These are phyloP conservation scores for Philhelius pedissequus DNA, from an alignment of 2,888 invertebrate species.

Conservation along the genomic window DNA sequence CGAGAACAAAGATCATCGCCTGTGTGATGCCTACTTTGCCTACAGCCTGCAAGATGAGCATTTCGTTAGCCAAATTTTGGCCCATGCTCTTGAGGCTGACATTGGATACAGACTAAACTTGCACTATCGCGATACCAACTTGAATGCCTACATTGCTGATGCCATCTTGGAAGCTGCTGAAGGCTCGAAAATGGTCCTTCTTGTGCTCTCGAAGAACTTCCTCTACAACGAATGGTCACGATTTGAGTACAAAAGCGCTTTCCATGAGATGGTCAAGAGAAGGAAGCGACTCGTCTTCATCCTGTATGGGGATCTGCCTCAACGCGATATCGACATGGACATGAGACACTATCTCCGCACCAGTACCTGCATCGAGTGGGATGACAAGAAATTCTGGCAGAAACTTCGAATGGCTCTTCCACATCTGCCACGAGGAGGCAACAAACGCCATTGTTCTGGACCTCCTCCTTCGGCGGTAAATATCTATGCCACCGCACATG, in stretches of 20 bases:
- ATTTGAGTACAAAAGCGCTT: constrained; percentile 95
- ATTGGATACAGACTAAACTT: constrained; percentile 92
- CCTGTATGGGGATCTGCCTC: constrained; percentile 92
- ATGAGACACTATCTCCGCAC: constrained; percentile 93
- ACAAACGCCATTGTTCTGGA: constrained; percentile 74
- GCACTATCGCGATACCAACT: constrained; percentile 94
- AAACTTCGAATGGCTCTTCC: constrained; percentile 95
- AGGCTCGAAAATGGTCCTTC: constrained; percentile 91
- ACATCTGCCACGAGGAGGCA: constrained; percentile 76
- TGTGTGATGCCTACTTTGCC: constrained; percentile 94
- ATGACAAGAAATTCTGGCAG: constrained; percentile 98
- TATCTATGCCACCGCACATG: constrained; percentile 84
- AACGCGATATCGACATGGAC: constrained; percentile 93
- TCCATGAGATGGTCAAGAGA: constrained; percentile 92
- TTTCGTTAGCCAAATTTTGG: constrained; percentile 93
- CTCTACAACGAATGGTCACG: constrained; percentile 96
- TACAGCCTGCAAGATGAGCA: constrained; percentile 96
- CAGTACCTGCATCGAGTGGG: constrained; percentile 95
- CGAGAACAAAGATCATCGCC: constrained; percentile 82
- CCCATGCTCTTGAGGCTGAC: constrained; percentile 91
- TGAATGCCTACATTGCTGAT: constrained; percentile 92
- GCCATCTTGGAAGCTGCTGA: constrained; percentile 96
- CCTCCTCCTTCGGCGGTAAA: constrained; percentile 82
- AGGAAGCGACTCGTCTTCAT: constrained; percentile 93
- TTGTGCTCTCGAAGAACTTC: constrained; percentile 95